Evolutionary conservation across 2,888 invertebrate species (phyloP).

Genomic region (Mystacides longicornis): DNA sequence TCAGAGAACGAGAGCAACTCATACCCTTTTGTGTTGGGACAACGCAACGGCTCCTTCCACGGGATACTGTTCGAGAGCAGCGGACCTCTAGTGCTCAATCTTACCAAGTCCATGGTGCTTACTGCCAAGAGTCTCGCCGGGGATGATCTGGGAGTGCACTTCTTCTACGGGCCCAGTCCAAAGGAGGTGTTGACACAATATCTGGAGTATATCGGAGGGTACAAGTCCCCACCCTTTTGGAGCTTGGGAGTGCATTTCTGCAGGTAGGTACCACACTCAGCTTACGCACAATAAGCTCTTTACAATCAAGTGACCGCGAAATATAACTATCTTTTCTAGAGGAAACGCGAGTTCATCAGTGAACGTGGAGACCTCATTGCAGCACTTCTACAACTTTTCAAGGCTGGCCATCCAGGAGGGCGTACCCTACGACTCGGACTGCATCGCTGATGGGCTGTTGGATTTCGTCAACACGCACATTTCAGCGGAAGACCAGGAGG

Average conservation of each 20-base stretch:
- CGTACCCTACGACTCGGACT: constrained; percentile 22
- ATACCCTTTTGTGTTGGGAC: constrained; percentile 18
- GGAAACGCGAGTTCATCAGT: not conserved
- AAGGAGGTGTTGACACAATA: constrained; percentile 17
- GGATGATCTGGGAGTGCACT: constrained; percentile 13
- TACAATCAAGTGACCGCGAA: not conserved
- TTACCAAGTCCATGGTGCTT: constrained; percentile 12
- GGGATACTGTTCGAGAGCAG: constrained; percentile 18
- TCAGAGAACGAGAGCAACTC: not conserved
- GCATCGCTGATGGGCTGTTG: constrained; percentile 19
- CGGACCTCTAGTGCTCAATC: constrained; percentile 15
- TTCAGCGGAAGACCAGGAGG: constrained; percentile 4
- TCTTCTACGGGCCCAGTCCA: constrained; percentile 20
- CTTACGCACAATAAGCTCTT: not conserved
- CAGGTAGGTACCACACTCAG: constrained; percentile 12
- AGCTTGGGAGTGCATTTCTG: constrained; percentile 24
- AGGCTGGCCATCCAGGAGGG: not conserved
- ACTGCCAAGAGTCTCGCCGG: constrained; percentile 15
- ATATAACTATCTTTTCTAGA: not conserved
- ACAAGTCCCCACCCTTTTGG: constrained; percentile 17
- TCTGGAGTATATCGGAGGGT: not conserved
- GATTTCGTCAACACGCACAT: constrained; percentile 16
- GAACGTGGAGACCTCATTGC: constrained; percentile 5
- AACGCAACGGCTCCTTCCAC: constrained; percentile 21
- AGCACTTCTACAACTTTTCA: constrained; percentile 12